These are phyloP conservation scores for Mesembrinibis cayennensis DNA, from an alignment of 2,113 vertebrate species.

Conservation along the genomic window DNA sequence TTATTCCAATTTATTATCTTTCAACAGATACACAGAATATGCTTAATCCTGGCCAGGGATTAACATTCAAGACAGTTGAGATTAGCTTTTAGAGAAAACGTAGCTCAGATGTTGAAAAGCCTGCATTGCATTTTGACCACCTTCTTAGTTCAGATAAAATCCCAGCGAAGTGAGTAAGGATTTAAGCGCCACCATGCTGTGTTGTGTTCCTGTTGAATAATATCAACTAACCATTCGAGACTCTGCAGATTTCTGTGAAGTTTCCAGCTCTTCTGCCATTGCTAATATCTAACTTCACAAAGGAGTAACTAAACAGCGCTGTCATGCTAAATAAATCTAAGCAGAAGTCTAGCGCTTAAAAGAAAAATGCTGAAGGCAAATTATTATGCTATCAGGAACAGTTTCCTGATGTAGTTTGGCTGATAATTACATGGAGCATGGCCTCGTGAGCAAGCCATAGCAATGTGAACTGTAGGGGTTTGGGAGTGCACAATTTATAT, in stretches of 20 bases:
- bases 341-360: background rate
- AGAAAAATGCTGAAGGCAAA: conserved; percentile 47
- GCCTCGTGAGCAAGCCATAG: background rate
- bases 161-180: background rate
- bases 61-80: background rate
- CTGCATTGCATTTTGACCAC: background rate
- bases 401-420: conserved; percentile 30
- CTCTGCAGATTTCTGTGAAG: background rate
- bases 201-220: background rate
- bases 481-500: background rate
- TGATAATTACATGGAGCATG: background rate
- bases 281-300: background rate
- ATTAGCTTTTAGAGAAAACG: background rate
- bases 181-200: background rate
- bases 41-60: background rate
- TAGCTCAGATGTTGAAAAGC: background rate
- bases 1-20: background rate
- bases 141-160: background rate
- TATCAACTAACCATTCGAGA: background rate
- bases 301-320: conserved; percentile 1
- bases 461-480: background rate
- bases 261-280: background rate
- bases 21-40: background rate
- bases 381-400: background rate
- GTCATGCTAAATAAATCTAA: conserved; percentile 48